phyloP scores from a whole-genome alignment of 2,888 invertebrate genomes.

The Cerastoderma edule region DNA sequence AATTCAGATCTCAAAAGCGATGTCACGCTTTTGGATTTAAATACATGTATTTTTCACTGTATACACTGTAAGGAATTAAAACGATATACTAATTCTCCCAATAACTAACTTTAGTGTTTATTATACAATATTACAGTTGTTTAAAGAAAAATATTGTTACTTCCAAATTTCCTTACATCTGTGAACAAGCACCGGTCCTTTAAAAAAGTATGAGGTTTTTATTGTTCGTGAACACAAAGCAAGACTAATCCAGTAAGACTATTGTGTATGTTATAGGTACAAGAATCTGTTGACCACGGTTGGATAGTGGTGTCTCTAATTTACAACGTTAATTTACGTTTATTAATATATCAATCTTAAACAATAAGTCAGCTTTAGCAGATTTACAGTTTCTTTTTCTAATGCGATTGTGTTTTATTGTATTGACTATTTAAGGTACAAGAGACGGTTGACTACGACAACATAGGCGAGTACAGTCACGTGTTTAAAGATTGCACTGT shows the following conservation, averaged over 20 bases:
- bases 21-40: too few relatives aligned
- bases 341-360: background rate
- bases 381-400: background rate
- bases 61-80: too few relatives aligned
- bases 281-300: background rate
- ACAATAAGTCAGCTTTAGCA: background rate
- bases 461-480: slow-evolving; percentile 83
- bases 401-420: background rate
- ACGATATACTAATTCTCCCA: too few relatives aligned
- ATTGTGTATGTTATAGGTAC: background rate
- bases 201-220: too few relatives aligned
- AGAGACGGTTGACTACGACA: slow-evolving; percentile 85
- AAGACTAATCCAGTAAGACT: background rate
- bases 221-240: too few relatives aligned
- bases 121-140: too few relatives aligned
- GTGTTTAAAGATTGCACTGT: slow-evolving; percentile 84
- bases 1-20: too few relatives aligned
- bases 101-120: too few relatives aligned
- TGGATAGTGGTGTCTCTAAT: background rate
- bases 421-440: slow-evolving; percentile 78
- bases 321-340: background rate
- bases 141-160: too few relatives aligned
- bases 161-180: too few relatives aligned
- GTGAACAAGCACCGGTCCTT: too few relatives aligned
- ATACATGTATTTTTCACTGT: too few relatives aligned